Evolutionary conservation across 2,113 vertebrate species (phyloP).

Genomic region (Recurvirostra avosetta): DNA sequence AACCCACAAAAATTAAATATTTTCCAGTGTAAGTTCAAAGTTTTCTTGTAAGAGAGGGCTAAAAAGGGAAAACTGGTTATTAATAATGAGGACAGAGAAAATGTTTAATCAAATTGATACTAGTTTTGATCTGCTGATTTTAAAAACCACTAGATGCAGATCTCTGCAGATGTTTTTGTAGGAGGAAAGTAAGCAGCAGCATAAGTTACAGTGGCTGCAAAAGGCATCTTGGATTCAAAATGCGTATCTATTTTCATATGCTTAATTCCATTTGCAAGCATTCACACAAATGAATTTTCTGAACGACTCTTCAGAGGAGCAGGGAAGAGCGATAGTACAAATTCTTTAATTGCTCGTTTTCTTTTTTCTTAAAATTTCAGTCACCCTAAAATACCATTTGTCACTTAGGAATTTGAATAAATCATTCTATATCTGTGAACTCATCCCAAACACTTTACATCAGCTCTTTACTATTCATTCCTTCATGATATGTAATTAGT

Average conservation of each 20-base stretch:
- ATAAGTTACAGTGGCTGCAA: background rate
- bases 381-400: background rate
- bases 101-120: background rate
- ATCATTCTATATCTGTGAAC: background rate
- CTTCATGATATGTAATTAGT: background rate
- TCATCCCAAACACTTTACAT: background rate
- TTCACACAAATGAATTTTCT: background rate
- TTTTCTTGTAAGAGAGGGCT: background rate
- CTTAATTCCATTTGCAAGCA: background rate
- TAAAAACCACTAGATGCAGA: background rate
- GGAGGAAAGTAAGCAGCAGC: background rate
- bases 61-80: background rate
- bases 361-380: background rate
- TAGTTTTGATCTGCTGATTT: background rate
- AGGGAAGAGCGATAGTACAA: background rate
- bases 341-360: background rate
- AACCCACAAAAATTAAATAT: background rate
- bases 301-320: background rate
- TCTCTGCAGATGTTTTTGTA: background rate
- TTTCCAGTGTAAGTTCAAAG: background rate
- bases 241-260: background rate
- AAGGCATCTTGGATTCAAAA: background rate
- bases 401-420: background rate
- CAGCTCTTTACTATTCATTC: background rate
- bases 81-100: background rate